Conservation (phyloP, 2,113 vertebrate species). For the Thunnus thynnus region DNA sequence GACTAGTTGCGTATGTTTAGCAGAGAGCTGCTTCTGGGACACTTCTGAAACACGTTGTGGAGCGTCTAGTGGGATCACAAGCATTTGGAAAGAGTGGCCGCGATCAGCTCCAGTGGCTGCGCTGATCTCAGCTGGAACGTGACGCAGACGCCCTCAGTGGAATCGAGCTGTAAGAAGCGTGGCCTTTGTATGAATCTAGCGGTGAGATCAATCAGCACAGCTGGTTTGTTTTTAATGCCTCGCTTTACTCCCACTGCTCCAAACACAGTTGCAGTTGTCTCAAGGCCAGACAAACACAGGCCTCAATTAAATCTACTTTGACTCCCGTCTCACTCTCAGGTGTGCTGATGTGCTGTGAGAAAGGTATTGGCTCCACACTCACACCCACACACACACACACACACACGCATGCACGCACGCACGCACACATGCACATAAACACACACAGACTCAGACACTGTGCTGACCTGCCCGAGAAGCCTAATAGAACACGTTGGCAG, state of each 20-base stretch:
- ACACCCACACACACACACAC: neutral
- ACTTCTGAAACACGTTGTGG: no score
- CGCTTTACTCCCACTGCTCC: conserved; percentile 49
- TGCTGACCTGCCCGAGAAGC: conserved; percentile 70
- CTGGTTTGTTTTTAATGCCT: conserved; percentile 59
- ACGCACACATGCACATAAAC: neutral
- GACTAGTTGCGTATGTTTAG: no score
- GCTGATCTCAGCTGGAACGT: no score
- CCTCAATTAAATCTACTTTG: conserved; percentile 72
- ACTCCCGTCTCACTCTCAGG: conserved; percentile 45
- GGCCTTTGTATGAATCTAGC: conserved; percentile 19
- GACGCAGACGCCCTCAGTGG: no score
- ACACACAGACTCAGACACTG: neutral
- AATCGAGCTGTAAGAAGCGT: neutral
- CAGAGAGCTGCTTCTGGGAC: no score
- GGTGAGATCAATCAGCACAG: conserved; percentile 66
- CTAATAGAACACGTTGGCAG: conserved; percentile 76
- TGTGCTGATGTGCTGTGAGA: conserved; percentile 51
- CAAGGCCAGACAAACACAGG: conserved; percentile 66
- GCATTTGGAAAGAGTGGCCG: no score
- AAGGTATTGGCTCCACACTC: conserved; percentile 6
- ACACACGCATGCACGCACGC: conserved; percentile 13
- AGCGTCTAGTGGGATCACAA: no score
- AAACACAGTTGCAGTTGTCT: conserved; percentile 58
- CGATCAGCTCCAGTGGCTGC: no score